Conservation (phyloP, 2,797 vertebrate genomes). For the Tokudaia tokunoshimensis region DNA sequence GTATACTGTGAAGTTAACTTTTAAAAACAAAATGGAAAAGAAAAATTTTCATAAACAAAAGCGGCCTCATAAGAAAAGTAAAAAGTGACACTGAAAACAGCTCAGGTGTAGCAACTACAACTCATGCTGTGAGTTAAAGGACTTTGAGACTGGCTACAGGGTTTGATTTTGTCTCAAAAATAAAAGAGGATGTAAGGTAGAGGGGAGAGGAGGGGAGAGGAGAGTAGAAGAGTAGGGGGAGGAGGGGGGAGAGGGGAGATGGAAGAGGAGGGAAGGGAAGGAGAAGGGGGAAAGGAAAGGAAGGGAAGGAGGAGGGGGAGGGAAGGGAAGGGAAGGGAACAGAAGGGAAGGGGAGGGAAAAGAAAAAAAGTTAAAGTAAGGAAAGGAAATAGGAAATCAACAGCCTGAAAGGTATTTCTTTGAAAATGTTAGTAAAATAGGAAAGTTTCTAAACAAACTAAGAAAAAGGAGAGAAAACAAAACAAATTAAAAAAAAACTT, state of each 20-base stretch:
- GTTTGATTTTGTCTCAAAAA: not conserved
- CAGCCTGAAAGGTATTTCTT: not conserved
- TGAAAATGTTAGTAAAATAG: not conserved
- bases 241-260: too few relatives aligned
- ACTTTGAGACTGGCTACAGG: not conserved
- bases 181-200: not conserved
- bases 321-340: too few relatives aligned
- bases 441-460: not conserved
- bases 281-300: too few relatives aligned
- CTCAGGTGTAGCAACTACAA: not conserved
- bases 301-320: too few relatives aligned
- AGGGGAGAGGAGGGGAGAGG: not conserved
- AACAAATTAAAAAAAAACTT: not conserved
- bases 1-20: not conserved
- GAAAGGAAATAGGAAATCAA: not conserved
- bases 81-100: not conserved
- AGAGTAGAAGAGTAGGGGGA: rapidly evolving
- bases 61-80: not conserved
- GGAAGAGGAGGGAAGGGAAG: too few relatives aligned
- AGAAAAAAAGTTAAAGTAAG: not conserved
- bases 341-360: too few relatives aligned
- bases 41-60: not conserved
- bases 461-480: too few relatives aligned
- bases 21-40: not conserved
- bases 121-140: not conserved